These are phyloP conservation scores for Micoletzkya japonica DNA, from an alignment of 2,888 invertebrate species.

Conservation along the genomic window DNA sequence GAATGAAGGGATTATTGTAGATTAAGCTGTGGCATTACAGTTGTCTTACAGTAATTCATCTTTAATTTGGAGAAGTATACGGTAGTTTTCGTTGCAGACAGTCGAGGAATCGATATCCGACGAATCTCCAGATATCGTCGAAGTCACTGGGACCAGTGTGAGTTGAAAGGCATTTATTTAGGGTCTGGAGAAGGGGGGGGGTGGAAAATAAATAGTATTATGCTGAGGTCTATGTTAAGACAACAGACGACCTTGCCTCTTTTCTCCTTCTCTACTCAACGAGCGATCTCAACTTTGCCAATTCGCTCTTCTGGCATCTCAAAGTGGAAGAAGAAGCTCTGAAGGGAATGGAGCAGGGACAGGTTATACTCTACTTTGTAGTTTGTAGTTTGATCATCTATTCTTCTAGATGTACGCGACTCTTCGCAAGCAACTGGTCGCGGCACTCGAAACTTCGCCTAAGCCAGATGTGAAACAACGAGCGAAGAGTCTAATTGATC, in stretches of 20 bases:
- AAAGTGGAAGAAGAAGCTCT: slow-evolving; percentile 46
- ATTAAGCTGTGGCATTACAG: background rate
- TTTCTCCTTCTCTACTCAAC: slow-evolving; percentile 73
- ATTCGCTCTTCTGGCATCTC: slow-evolving; percentile 88
- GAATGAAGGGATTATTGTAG: background rate
- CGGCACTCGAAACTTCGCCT: slow-evolving; percentile 10
- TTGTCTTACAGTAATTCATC: background rate
- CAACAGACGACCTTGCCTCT: slow-evolving; percentile 44
- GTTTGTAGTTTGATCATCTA: background rate
- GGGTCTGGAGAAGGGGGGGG: background rate
- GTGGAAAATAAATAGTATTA: background rate
- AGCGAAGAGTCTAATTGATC: slow-evolving; percentile 20
- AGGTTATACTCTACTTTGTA: background rate
- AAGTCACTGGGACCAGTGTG: slow-evolving; percentile 16
- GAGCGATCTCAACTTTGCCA: slow-evolving; percentile 84
- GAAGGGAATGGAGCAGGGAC: slow-evolving; percentile 30
- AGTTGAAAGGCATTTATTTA: slow-evolving; percentile 4
- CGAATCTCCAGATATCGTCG: slow-evolving; percentile 19
- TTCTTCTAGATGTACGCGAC: slow-evolving; percentile 11
- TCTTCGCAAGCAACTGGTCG: slow-evolving; percentile 5
- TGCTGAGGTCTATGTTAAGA: background rate
- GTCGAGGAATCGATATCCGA: slow-evolving; percentile 12
- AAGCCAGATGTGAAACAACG: slow-evolving; percentile 6
- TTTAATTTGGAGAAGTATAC: background rate
- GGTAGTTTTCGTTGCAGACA: slow-evolving; percentile 1